Percentiles rank a stretch among this genome's conserved stretches.
Evolutionary conservation across 2,888 invertebrate genomes (phyloP).

Genomic region (Athalia circularis): DNA sequence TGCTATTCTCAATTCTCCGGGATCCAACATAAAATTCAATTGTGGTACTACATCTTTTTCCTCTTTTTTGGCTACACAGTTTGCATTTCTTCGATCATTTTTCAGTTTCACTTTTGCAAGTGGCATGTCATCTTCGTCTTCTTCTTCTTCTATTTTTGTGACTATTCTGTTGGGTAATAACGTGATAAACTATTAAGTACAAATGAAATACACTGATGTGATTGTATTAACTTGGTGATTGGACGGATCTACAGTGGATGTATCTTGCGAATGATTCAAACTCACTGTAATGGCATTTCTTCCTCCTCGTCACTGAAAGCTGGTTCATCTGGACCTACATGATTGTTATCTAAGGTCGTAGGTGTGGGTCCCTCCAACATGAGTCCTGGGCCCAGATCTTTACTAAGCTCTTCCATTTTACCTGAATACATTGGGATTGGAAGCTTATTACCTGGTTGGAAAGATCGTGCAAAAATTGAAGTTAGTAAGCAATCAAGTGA

Average conservation of each 20-base stretch:
- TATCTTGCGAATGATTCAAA: neutral
- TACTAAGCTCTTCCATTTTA: constrained; percentile 72
- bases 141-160: constrained; percentile 76
- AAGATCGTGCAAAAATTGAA: constrained; percentile 66
- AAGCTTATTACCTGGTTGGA: constrained; percentile 70
- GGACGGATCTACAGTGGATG: neutral
- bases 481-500: constrained; percentile 63
- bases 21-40: constrained; percentile 67
- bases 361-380: constrained; percentile 64
- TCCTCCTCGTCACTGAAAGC: constrained; percentile 93
- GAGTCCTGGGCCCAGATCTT: constrained; percentile 66
- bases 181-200: neutral
- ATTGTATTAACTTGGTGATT: constrained; percentile 2
- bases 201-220: neutral
- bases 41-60: constrained; percentile 67
- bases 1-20: constrained; percentile 77
- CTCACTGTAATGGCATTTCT: constrained; percentile 74
- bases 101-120: constrained; percentile 85
- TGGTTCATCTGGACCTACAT: constrained; percentile 80
- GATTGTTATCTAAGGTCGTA: constrained; percentile 73
- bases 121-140: constrained; percentile 86
- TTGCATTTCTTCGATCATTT: constrained; percentile 69
- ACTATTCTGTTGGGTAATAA: constrained; percentile 61
- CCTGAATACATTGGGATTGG: constrained; percentile 71
- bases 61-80: constrained; percentile 66